phyloP scores from a whole-genome alignment of 2,113 vertebrate genomes.

The Panthera tigris region DNA sequence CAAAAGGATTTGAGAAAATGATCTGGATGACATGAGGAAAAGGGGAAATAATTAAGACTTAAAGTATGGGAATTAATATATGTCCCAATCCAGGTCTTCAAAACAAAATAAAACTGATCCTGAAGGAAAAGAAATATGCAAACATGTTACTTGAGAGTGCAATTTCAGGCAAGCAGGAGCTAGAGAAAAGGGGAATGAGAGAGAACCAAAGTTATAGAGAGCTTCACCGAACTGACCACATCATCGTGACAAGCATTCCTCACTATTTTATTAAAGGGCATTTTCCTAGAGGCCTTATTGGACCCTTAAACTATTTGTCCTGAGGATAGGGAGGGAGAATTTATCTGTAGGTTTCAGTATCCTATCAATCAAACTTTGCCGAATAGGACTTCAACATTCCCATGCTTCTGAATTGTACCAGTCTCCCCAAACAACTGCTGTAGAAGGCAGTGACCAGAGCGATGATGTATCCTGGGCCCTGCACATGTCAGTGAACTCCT shows the following conservation, averaged over 20 bases:
- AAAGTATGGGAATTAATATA: background rate
- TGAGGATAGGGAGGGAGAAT: background rate
- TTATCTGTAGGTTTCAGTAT: background rate
- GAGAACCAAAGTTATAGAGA: background rate
- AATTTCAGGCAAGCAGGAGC: background rate
- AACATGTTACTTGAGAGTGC: background rate
- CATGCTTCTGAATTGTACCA: background rate
- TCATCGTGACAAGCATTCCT: rapidly evolving
- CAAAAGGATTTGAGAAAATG: background rate
- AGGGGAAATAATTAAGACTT: background rate
- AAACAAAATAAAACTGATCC: background rate
- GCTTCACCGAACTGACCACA: background rate
- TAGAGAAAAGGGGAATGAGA: background rate
- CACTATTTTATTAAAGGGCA: background rate
- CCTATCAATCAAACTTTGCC: background rate
- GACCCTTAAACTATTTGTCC: background rate
- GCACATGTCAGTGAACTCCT: background rate
- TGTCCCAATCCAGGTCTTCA: background rate
- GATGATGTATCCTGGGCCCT: rapidly evolving
- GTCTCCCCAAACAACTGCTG: background rate
- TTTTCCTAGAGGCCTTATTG: background rate
- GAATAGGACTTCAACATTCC: background rate
- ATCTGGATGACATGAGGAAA: background rate
- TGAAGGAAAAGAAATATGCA: background rate
- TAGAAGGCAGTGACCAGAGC: background rate